Conservation (phyloP, 2,888 invertebrate genomes). For the Acanthacorydalis orientalis region DNA sequence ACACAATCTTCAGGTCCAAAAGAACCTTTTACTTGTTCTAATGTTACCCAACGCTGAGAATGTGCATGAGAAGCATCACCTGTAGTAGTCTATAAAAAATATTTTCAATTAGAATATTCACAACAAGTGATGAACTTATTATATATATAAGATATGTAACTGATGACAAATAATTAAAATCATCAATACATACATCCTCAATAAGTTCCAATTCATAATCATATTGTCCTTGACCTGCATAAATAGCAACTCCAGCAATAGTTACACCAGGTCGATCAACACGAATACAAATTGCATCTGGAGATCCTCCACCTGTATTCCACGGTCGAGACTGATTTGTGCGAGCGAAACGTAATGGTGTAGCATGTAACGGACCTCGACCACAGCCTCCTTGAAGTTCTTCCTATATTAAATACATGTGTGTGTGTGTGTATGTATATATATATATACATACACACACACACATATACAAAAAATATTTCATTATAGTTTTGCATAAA, state of each 20-base stretch:
- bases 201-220: slow-evolving; percentile 84
- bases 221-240: slow-evolving; percentile 75
- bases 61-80: slow-evolving; percentile 35
- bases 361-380: slow-evolving; percentile 58
- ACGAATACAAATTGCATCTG: slow-evolving; percentile 89
- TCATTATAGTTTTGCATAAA: too few relatives aligned
- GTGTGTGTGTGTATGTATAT: neutral
- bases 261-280: slow-evolving; percentile 82
- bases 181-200: slow-evolving; percentile 43
- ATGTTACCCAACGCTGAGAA: slow-evolving; percentile 72
- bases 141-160: too few relatives aligned
- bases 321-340: slow-evolving; percentile 81
- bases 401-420: slow-evolving; percentile 25
- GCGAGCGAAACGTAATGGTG: slow-evolving; percentile 79
- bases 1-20: slow-evolving; percentile 73
- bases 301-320: slow-evolving; percentile 94
- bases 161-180: neutral
- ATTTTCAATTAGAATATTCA: slow-evolving; percentile 4
- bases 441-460: slow-evolving; percentile 6
- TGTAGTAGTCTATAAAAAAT: slow-evolving; percentile 26
- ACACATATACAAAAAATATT: slow-evolving; percentile 1
- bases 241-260: slow-evolving; percentile 78
- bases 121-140: too few relatives aligned
- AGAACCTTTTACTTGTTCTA: slow-evolving; percentile 68
- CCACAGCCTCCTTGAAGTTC: slow-evolving; percentile 55